These are phyloP conservation scores for Gryon sp. DNA, from an alignment of 1,140 invertebrate genomes.

Conservation along the genomic window DNA sequence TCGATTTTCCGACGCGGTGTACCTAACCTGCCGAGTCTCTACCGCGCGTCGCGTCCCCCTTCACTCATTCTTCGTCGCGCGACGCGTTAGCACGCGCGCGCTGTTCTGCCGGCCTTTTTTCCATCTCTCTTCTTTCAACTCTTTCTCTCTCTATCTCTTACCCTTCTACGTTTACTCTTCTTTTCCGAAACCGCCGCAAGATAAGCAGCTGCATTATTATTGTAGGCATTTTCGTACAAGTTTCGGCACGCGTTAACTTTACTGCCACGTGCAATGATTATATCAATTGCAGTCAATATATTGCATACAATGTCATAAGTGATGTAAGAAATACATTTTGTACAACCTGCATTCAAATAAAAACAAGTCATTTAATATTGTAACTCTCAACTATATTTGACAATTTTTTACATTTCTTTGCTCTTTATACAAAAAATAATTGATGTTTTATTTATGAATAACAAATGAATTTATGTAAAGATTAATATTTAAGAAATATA, in stretches of 20 bases:
- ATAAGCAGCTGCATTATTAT: conserved; percentile 43
- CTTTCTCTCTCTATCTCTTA: conserved; percentile 2
- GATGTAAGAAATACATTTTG: no score
- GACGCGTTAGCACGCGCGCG: conserved; percentile 54
- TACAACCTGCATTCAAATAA: background rate
- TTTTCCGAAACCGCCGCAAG: conserved; percentile 41
- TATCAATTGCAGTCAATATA: no score
- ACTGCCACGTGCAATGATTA: conserved; percentile 30
- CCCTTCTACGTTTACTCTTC: conserved; percentile 22
- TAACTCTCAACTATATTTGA: no score
- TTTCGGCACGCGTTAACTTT: conserved; percentile 37
- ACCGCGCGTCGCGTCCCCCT: conserved; percentile 45
- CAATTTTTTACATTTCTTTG: no score
- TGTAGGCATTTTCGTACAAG: conserved; percentile 45
- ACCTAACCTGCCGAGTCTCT: conserved; percentile 61
- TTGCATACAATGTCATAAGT: no score
- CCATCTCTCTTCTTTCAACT: conserved; percentile 23
- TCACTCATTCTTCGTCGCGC: conserved; percentile 51
- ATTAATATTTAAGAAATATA: no score
- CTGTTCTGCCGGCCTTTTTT: conserved; percentile 53
- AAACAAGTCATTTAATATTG: no score
- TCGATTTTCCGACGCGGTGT: conserved; percentile 73
- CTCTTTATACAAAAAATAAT: no score
- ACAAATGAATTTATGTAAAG: no score
- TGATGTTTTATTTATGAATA: no score